A percentile compares a stretch with the other conserved stretches of the same genome.
Conservation (phyloP, 2,797 vertebrate genomes). For the Otolemur crassicaudatus region DNA sequence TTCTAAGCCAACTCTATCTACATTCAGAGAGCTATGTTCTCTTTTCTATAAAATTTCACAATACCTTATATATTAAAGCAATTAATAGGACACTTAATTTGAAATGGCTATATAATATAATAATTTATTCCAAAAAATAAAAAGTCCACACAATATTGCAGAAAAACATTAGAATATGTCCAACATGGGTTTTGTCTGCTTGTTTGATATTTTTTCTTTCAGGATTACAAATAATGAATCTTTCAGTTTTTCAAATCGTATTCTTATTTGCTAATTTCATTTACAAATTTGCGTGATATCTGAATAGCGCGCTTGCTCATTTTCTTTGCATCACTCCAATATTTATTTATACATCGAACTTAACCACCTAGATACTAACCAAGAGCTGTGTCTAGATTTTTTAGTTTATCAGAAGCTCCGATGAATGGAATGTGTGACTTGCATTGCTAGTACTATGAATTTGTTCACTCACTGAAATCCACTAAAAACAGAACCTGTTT, state of each 20-base stretch:
- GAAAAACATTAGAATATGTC: background rate
- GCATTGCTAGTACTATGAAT: conserved; percentile 12
- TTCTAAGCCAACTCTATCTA: background rate
- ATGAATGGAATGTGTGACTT: conserved; percentile 23
- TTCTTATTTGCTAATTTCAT: conserved; percentile 3
- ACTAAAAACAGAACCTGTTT: conserved; percentile 60
- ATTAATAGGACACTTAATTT: background rate
- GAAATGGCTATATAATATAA: background rate
- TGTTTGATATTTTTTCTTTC: background rate
- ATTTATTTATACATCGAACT: conserved; percentile 9
- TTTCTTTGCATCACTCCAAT: conserved; percentile 6
- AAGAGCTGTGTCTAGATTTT: background rate
- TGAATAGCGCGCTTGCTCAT: background rate
- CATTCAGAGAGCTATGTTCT: background rate
- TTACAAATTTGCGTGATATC: background rate
- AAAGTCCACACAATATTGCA: background rate
- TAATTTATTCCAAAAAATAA: background rate
- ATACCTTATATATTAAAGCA: background rate
- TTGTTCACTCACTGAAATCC: conserved; percentile 47
- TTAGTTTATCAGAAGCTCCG: background rate
- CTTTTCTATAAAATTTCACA: background rate
- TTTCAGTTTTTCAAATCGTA: conserved; percentile 21
- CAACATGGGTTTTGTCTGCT: background rate
- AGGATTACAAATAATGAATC: background rate
- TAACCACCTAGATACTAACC: background rate